Base-by-base conservation (phyloP, 2,797 vertebrate genomes). In the Halcyon chelicuti region DNA sequence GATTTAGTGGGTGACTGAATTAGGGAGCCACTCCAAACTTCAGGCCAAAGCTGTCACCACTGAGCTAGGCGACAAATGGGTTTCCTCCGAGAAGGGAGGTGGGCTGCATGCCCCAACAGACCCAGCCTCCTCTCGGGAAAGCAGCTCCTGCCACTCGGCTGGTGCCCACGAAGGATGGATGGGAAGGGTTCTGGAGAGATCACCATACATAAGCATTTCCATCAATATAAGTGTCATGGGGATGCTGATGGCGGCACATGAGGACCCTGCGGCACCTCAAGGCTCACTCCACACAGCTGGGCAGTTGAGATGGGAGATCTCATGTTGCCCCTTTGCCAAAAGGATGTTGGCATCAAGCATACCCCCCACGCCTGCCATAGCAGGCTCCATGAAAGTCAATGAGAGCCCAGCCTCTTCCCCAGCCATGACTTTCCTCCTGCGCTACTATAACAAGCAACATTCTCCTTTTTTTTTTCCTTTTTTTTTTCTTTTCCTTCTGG, bases 221-320 rank as follows among this genome's bases (percentile, higher is more conserved):
- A 39, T 37, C 21, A 47, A 77, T 29, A 26, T 3, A 15, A 39
- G 61, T 7, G 17, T 51, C 73, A 21, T 16, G 7, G 15, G 68
- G 51, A 20, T 20, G 19, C 37, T 0, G 1, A 25, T 2, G 8
- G 31, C 20, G 46, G 49, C 37, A 65, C 19, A 9, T 1, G 22
- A 42, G 31, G 22, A 37, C 13, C 0, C 2, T 8, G 12, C 0
- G 0, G n/a, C 0, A 26, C 37, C 21, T 33, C 14, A 31, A 49
- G 12, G 29, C 60, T 57, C 2, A 0, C 35, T 58, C 14, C 9
- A 17, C 40, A 28, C 58, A 72, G 10, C 7, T 79, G 40, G 6
- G 9, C 11, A 62, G 25, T 4, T 9, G 8, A 54, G 35, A 42
- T 9, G 10, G 42, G 29, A 83, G 35, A 40, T 28, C 18, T 74